phyloP scores from a whole-genome alignment of 2,113 vertebrate genomes.

The Rafetus swinhoei region DNA sequence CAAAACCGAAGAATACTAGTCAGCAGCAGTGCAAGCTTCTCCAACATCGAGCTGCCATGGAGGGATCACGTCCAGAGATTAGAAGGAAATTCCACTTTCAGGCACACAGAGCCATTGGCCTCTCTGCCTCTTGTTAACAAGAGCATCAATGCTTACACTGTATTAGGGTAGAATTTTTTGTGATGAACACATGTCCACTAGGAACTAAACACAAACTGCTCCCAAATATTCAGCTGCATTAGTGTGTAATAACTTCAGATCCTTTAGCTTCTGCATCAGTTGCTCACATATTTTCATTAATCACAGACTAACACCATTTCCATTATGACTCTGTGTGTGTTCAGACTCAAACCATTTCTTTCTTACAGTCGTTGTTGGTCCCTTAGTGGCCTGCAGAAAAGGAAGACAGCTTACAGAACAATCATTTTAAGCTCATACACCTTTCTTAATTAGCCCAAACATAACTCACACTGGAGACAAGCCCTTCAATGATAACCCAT shows the following conservation, averaged over 20 bases:
- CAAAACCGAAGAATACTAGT: background rate
- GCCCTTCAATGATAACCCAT: background rate
- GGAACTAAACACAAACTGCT: background rate
- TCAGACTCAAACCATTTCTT: background rate
- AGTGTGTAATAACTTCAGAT: background rate
- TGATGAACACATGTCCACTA: background rate
- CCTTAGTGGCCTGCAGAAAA: background rate
- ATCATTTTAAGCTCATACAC: accelerated
- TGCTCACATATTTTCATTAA: background rate
- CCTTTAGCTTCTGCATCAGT: background rate
- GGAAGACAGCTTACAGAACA: background rate
- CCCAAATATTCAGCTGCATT: background rate
- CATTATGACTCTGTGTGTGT: background rate
- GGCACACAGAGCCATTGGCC: background rate
- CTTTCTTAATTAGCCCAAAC: background rate
- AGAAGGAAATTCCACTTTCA: background rate
- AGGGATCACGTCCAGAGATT: background rate
- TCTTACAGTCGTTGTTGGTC: background rate
- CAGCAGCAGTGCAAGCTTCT: background rate
- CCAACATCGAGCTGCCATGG: background rate
- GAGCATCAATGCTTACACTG: background rate
- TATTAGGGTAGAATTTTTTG: background rate
- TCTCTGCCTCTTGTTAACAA: background rate
- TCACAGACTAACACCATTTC: background rate
- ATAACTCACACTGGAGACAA: background rate